Base-by-base conservation (phyloP, 1,140 invertebrate genomes). In the Zaprionus lachaisei region DNA sequence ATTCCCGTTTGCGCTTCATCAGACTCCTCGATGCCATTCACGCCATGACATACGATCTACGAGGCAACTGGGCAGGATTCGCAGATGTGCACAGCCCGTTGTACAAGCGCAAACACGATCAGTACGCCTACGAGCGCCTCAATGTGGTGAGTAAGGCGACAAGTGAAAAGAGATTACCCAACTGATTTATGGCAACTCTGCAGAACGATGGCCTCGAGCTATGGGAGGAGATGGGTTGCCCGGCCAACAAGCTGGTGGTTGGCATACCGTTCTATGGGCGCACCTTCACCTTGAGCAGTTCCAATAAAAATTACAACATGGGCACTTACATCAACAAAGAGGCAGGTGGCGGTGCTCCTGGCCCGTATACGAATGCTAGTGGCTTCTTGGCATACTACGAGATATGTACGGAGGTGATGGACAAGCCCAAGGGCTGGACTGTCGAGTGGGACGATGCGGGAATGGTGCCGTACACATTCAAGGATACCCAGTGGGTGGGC, bases 351-450 rank as follows among this genome's bases (percentile, higher is more conserved):
- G 97, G 98, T 0, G 94, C 94, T 5, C 95, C 97, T 0, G 98
- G 97, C 1, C 95, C 96, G 1, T 98, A 97, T 82, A 98, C 97
- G 0, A 95, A 96, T 66, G 97, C 97, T 26, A 96, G 95, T 44
- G 97, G 97, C 77, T 97, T 97, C 90, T 95, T 97, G 82, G 95
- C 97, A 72, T 99, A 98, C 82, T 98, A 98, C 91, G 97, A 98
- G 96, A 98, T 98, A 74, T 98, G 97, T 89, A 94, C 95, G 5
- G 95, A 95, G 81, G 93, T 97, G 0, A 93, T 96, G 81, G 94
- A 96, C 47, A 94, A 96, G 64, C 93, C 94, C 4, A 94, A 94
- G 14, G 95, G 94, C 1, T 98, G 97, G 97, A 96, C 95, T 0
- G 94, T 95, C 51, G 96, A 96, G 80, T 98, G 96, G 95, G 97